Percentiles rank a stretch among this genome's conserved stretches.
Evolutionary conservation across 2,797 vertebrate genomes (phyloP).

Genomic region (Varecia variegata): DNA sequence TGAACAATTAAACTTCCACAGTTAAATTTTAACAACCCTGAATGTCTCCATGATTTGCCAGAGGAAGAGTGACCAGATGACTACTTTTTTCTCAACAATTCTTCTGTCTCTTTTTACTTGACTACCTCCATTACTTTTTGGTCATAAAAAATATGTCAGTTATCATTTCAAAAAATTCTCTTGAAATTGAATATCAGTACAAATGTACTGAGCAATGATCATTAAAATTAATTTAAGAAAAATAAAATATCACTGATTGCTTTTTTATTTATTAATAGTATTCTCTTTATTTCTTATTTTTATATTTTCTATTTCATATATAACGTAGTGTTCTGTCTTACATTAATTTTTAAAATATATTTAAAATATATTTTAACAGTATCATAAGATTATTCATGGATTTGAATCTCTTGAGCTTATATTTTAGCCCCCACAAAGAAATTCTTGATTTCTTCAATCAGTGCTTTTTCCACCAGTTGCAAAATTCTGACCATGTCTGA

Average conservation of each 20-base stretch:
- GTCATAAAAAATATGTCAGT: neutral
- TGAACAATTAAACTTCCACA: neutral
- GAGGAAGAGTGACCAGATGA: neutral
- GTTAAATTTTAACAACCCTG: neutral
- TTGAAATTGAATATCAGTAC: neutral
- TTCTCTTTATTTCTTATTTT: neutral
- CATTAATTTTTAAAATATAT: neutral
- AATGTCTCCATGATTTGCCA: neutral
- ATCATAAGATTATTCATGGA: neutral
- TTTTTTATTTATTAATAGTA: neutral
- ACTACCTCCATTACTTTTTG: neutral
- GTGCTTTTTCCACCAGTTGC: neutral
- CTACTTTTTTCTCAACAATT: neutral
- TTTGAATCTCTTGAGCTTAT: neutral
- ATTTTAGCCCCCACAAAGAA: neutral
- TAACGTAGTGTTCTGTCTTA: neutral
- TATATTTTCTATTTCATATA: neutral
- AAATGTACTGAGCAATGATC: neutral
- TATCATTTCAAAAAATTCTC: neutral
- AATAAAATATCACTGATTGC: neutral
- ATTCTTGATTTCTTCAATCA: neutral
- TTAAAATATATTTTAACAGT: neutral
- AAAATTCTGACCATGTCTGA: neutral
- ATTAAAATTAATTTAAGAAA: neutral
- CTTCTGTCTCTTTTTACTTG: neutral